Evolutionary conservation across 2,113 vertebrate species (phyloP).

Genomic region (Melozone crissalis): DNA sequence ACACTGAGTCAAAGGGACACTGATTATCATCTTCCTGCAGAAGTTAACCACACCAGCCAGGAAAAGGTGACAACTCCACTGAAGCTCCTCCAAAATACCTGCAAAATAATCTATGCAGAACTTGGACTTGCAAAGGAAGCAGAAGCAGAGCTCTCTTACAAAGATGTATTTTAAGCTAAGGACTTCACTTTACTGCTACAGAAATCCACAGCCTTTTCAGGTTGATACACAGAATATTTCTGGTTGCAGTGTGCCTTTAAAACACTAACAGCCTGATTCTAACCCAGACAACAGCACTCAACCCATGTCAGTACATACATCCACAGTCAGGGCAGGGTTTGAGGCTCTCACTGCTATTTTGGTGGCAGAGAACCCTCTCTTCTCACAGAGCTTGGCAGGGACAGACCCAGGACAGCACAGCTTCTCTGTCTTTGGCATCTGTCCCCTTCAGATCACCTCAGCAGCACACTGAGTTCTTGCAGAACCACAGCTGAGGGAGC

Average conservation of each 20-base stretch:
- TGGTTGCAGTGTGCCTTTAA: neutral
- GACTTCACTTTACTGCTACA: neutral
- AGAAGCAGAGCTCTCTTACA: neutral
- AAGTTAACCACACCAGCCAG: neutral
- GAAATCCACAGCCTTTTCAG: neutral
- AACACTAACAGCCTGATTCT: neutral
- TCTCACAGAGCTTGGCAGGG: neutral
- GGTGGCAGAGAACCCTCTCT: neutral
- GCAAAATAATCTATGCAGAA: neutral
- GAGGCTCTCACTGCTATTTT: neutral
- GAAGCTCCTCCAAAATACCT: neutral
- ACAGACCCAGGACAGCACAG: neutral
- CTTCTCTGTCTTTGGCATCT: neutral
- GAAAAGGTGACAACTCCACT: neutral
- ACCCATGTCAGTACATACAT: fast-evolving
- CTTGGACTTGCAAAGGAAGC: neutral
- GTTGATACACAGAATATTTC: neutral
- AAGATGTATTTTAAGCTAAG: neutral
- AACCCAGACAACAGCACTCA: neutral
- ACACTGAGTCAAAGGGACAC: fast-evolving
- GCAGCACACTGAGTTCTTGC: neutral
- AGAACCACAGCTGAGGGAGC: neutral
- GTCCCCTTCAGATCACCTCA: neutral
- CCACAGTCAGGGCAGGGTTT: neutral
- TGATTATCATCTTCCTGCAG: neutral